phyloP scores from a whole-genome alignment of 2,113 vertebrate genomes.

The Lycaon pictus region DNA sequence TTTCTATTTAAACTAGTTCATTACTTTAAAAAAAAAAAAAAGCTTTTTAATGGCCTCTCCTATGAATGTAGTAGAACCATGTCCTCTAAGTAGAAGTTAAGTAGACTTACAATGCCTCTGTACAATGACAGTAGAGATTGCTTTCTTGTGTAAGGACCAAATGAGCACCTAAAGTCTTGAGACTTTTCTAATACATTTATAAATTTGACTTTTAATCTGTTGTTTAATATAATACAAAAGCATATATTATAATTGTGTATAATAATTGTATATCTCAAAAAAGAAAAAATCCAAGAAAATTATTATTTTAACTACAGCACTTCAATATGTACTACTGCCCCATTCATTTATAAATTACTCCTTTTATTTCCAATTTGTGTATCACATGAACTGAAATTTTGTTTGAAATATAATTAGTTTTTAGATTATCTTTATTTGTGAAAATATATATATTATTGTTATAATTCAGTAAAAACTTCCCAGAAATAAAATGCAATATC shows the following conservation, averaged over 20 bases:
- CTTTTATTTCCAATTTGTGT: conserved; percentile 3
- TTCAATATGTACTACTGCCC: not conserved
- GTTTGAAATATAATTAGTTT: conserved; percentile 22
- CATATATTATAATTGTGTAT: not conserved
- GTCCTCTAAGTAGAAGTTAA: conserved; percentile 79
- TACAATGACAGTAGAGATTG: conserved; percentile 62
- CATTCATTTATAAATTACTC: conserved; percentile 2
- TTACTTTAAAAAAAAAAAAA: conserved; percentile 45
- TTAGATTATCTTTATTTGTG: conserved; percentile 14
- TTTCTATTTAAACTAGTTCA: conserved; percentile 83
- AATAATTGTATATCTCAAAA: conserved; percentile 3
- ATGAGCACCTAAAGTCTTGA: conserved; percentile 56
- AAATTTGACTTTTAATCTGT: not conserved
- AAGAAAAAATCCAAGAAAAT: conserved; percentile 28
- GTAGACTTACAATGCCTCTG: conserved; percentile 68
- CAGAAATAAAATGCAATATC: not conserved
- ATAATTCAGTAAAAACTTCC: not conserved
- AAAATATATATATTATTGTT: not conserved
- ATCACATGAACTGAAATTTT: not conserved
- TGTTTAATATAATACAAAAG: not conserved
- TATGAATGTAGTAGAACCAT: conserved; percentile 76
- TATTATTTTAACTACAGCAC: not conserved
- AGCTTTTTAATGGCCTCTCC: conserved; percentile 78
- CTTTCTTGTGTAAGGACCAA: conserved; percentile 63
- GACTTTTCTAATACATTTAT: conserved; percentile 47